These are phyloP conservation scores for Tragelaphus strepsiceros DNA, from an alignment of 2,113 vertebrate genomes.

Conservation along the genomic window DNA sequence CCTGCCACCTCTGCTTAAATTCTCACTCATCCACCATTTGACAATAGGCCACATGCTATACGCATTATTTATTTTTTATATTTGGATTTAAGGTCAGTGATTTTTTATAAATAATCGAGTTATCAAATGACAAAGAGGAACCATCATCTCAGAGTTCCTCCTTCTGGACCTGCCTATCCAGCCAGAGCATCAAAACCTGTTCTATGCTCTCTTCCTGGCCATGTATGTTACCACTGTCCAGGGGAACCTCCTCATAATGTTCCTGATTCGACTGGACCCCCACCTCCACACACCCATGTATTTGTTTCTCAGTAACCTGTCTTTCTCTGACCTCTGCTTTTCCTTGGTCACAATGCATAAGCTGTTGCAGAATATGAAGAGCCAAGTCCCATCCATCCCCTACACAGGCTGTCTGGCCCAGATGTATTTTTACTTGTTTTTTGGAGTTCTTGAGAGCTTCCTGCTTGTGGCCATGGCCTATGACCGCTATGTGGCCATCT, in stretches of 20 bases:
- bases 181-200: not conserved
- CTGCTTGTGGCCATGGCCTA: slow-evolving; percentile 18
- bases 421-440: slow-evolving; percentile 7
- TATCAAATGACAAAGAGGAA: slow-evolving; percentile 12
- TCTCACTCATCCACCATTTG: not conserved
- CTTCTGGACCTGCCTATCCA: slow-evolving; percentile 39
- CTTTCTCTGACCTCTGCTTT: not conserved
- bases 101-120: not conserved
- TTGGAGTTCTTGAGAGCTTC: not conserved
- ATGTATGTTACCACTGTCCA: not conserved
- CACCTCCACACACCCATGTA: not conserved
- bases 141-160: slow-evolving; percentile 39
- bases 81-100: not conserved
- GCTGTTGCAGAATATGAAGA: not conserved
- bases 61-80: not conserved
- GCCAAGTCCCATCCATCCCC: not conserved
- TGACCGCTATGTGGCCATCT: not conserved
- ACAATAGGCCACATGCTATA: not conserved
- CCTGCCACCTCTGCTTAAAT: not conserved
- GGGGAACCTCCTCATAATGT: not conserved
- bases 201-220: not conserved
- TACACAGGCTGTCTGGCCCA: not conserved
- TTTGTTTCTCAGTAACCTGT: not conserved
- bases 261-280: not conserved
- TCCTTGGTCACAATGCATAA: slow-evolving; percentile 35